These are phyloP conservation scores for Callionymus lyra DNA, from an alignment of 2,113 vertebrate species.

Conservation along the genomic window DNA sequence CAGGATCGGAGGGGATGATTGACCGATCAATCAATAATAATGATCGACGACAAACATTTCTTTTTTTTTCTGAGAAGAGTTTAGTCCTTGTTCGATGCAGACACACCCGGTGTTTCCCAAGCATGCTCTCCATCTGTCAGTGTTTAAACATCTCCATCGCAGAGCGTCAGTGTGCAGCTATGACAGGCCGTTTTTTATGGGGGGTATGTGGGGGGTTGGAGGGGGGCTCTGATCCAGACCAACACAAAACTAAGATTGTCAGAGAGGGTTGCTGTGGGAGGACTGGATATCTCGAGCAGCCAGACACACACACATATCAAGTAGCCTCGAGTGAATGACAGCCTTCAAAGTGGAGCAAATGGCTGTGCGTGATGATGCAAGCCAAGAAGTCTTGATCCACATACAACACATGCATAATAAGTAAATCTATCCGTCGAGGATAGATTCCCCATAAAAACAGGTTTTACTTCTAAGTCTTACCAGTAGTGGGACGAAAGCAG, in stretches of 20 bases:
- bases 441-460: too few species aligned
- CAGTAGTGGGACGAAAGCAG: constrained; percentile 39
- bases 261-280: background rate
- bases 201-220: background rate
- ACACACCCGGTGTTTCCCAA: constrained; percentile 51
- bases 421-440: background rate
- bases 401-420: background rate
- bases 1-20: too few species aligned
- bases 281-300: constrained; percentile 1
- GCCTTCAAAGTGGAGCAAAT: constrained; percentile 8
- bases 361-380: constrained; percentile 13
- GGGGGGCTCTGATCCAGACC: background rate
- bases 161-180: background rate
- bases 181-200: too few species aligned
- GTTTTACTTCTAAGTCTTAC: constrained; percentile 35
- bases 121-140: constrained; percentile 14
- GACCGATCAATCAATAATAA: too few species aligned
- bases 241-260: background rate
- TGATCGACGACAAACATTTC: too few species aligned
- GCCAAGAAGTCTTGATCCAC: background rate
- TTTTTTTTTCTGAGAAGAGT: too few species aligned
- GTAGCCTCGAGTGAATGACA: constrained; percentile 3
- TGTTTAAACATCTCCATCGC: constrained; percentile 15
- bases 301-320: constrained; percentile 3
- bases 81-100: constrained; percentile 28